A percentile compares a stretch with the other conserved stretches of the same genome.
These are phyloP conservation scores for Antheraea pernyi DNA, from an alignment of 1,140 invertebrate species.

Conservation along the genomic window DNA sequence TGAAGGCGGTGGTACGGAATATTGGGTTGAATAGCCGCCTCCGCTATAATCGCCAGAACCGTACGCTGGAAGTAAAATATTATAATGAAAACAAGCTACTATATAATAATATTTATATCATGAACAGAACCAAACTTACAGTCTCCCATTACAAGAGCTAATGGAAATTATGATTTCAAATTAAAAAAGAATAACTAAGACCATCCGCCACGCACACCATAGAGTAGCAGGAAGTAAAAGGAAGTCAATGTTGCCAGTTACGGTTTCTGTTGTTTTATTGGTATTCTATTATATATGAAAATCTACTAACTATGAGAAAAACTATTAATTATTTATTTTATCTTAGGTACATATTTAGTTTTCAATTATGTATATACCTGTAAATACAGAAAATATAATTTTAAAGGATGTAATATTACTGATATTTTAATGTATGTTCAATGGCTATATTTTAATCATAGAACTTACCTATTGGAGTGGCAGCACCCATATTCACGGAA, in stretches of 20 bases:
- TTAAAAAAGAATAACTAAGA: neutral
- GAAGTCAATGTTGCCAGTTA: neutral
- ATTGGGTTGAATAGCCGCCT: constrained; percentile 60
- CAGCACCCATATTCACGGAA: no score
- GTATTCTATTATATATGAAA: no score
- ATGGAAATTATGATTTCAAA: neutral
- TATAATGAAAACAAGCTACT: neutral
- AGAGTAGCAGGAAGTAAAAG: constrained; percentile 7
- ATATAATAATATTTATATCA: neutral
- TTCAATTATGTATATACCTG: no score
- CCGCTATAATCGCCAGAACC: constrained; percentile 56
- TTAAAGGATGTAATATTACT: no score
- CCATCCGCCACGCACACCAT: constrained; percentile 15
- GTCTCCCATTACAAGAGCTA: constrained; percentile 47
- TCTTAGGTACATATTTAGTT: no score
- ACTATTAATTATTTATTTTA: no score
- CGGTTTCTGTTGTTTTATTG: no score
- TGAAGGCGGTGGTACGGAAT: constrained; percentile 65
- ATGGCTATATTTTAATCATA: no score
- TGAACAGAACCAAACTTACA: constrained; percentile 41
- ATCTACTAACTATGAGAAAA: no score
- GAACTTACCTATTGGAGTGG: no score
- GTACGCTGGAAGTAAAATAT: constrained; percentile 43
- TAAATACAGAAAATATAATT: no score
- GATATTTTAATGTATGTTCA: no score